Evolutionary conservation across 2,888 invertebrate species (phyloP).

Genomic region (Pachydiplax longipennis): DNA sequence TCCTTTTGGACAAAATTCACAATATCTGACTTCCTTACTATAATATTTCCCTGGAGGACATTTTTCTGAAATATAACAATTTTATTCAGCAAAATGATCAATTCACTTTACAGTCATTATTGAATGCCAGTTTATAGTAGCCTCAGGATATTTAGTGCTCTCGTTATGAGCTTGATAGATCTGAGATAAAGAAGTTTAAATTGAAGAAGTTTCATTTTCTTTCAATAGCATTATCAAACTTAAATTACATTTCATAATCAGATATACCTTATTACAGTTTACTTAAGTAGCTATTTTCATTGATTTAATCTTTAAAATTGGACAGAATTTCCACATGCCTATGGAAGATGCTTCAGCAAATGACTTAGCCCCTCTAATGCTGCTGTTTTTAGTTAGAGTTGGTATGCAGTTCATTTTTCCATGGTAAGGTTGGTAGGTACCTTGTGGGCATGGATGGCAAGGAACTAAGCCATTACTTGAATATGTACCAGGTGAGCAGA

Average conservation of each 20-base stretch:
- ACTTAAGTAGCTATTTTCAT: too few species aligned
- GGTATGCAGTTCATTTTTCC: conserved; percentile 57
- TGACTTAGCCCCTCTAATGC: conserved; percentile 53
- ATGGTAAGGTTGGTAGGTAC: conserved; percentile 57
- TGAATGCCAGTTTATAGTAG: too few species aligned
- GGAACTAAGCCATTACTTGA: conserved; percentile 57
- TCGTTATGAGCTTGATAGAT: too few species aligned
- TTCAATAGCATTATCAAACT: too few species aligned
- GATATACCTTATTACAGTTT: too few species aligned
- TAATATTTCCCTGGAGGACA: conserved; percentile 58
- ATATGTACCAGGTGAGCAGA: conserved; percentile 57
- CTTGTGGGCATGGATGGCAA: conserved; percentile 56
- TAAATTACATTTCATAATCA: too few species aligned
- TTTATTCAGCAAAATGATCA: too few species aligned
- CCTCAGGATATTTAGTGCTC: too few species aligned
- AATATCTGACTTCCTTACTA: conserved; percentile 53
- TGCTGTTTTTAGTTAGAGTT: conserved; percentile 52
- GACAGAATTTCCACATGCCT: conserved; percentile 51
- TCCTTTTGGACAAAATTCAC: conserved; percentile 56
- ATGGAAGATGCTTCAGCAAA: conserved; percentile 56
- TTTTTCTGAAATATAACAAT: background rate
- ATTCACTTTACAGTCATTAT: too few species aligned
- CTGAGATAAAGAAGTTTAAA: too few species aligned
- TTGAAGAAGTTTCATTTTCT: too few species aligned
- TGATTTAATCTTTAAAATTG: background rate